A percentile compares a stretch with the other conserved stretches of the same genome.
Conservation (phyloP, 1,140 invertebrate species). For the Lepidurus apus region DNA sequence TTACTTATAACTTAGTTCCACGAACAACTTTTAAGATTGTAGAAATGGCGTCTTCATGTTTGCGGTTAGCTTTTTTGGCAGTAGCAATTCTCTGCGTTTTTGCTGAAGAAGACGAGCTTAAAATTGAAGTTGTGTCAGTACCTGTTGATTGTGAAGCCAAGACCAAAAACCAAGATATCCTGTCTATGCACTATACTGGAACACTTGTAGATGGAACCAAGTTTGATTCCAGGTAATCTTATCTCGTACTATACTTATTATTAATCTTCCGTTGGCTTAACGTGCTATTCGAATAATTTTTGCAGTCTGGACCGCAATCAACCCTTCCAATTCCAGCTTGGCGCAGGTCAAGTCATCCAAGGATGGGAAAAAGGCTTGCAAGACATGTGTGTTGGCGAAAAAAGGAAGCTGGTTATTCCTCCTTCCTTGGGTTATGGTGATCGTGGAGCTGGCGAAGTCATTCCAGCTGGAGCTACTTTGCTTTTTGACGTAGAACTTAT, state of each 20-base stretch:
- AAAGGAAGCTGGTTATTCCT: slow-evolving; percentile 82
- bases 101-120: slow-evolving; percentile 55
- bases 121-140: slow-evolving; percentile 70
- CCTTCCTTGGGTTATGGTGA: slow-evolving; percentile 85
- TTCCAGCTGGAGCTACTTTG: slow-evolving; percentile 69
- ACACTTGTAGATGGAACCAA: slow-evolving; percentile 79
- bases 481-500: slow-evolving; percentile 87
- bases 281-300: background rate
- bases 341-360: slow-evolving; percentile 82
- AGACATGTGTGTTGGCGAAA: slow-evolving; percentile 93
- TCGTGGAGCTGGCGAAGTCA: slow-evolving; percentile 81
- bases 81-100: slow-evolving; percentile 26
- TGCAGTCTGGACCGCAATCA: slow-evolving; percentile 76
- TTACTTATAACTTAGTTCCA: background rate
- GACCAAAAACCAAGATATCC: slow-evolving; percentile 78
- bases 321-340: slow-evolving; percentile 83
- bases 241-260: background rate
- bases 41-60: background rate
- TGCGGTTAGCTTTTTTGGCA: slow-evolving; percentile 22
- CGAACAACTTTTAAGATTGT: background rate
- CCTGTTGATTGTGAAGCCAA: slow-evolving; percentile 74
- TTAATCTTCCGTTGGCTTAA: slow-evolving; percentile 12
- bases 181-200: slow-evolving; percentile 91
- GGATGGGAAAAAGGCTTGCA: slow-evolving; percentile 87
- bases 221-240: slow-evolving; percentile 83